These are phyloP conservation scores for Taphrorychus bicolor DNA, from an alignment of 2,888 invertebrate genomes.

Conservation along the genomic window DNA sequence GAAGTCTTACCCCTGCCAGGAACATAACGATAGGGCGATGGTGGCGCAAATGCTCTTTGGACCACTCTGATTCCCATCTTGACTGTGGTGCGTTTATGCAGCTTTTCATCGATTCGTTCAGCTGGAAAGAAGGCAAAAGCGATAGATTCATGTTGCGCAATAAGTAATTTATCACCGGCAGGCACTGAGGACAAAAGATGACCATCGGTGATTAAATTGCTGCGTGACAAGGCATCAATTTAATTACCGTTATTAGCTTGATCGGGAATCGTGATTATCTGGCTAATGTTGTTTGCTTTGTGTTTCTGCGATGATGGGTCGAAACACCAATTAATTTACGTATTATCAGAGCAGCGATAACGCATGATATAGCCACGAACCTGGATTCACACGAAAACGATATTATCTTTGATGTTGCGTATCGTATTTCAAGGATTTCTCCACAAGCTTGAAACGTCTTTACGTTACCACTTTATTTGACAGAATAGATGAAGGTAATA, in stretches of 20 bases:
- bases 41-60: constrained; percentile 65
- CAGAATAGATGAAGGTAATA: too few species aligned
- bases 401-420: background rate
- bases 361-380: too few species aligned
- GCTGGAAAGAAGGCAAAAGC: constrained; percentile 66
- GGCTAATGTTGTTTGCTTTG: background rate
- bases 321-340: background rate
- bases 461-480: too few species aligned
- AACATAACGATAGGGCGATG: constrained; percentile 56
- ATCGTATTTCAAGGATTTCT: too few species aligned
- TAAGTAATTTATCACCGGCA: background rate
- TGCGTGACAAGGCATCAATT: background rate
- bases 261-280: background rate
- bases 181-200: too few species aligned
- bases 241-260: background rate
- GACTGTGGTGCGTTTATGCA: constrained; percentile 79
- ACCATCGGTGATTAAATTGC: background rate
- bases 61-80: constrained; percentile 87
- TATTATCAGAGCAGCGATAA: background rate
- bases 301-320: background rate
- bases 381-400: background rate
- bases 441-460: too few species aligned
- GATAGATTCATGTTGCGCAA: too few species aligned
- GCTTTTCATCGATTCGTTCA: constrained; percentile 83
- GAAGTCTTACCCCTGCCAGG: constrained; percentile 49